Conservation (phyloP, 2,113 vertebrate species). For the Hemichromis elongatus region DNA sequence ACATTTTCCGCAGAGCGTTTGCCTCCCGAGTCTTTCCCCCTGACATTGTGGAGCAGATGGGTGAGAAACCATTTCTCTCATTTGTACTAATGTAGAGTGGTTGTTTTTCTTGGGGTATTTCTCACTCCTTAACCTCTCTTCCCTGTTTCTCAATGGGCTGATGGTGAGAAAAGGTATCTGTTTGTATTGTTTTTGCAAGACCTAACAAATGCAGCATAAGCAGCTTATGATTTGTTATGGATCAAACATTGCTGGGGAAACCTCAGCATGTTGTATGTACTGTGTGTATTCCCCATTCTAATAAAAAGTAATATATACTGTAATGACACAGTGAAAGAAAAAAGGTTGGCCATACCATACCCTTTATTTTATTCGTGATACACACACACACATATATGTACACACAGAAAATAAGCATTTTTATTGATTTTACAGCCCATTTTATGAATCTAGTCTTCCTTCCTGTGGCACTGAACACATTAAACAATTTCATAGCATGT, state of each 20-base stretch:
- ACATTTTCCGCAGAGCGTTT: conserved; percentile 95
- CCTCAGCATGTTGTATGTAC: background rate
- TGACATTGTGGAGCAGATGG: conserved; percentile 98
- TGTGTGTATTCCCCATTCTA: background rate
- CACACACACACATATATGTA: background rate
- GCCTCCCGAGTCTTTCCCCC: conserved; percentile 96
- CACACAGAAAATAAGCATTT: background rate
- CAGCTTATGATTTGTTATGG: background rate
- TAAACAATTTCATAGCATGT: background rate
- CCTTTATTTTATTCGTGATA: background rate
- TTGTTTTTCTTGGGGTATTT: background rate
- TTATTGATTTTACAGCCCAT: background rate
- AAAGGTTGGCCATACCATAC: background rate
- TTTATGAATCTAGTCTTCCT: background rate
- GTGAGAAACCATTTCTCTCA: conserved; percentile 51
- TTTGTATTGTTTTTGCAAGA: background rate
- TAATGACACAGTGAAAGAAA: background rate
- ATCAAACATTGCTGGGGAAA: background rate
- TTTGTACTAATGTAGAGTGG: background rate
- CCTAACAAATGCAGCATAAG: background rate
- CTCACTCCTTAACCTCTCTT: background rate
- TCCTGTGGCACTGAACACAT: background rate
- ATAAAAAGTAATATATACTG: background rate
- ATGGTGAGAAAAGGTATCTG: background rate
- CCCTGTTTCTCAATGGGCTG: background rate